These are phyloP conservation scores for Penaeus indicus DNA, from an alignment of 1,140 invertebrate species.

Conservation along the genomic window DNA sequence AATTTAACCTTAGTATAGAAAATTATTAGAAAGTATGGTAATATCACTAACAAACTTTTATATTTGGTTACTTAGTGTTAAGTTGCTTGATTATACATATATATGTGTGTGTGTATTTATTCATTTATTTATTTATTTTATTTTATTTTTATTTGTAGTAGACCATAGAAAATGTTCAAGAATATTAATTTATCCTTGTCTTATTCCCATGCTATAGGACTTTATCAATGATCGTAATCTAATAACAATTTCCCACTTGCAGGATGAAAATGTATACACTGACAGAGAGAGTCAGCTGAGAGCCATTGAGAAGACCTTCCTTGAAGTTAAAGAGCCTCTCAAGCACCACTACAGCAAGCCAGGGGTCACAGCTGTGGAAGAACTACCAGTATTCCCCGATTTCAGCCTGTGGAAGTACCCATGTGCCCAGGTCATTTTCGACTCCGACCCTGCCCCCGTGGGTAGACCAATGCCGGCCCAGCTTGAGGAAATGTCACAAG, in stretches of 20 bases:
- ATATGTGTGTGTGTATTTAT: too few relatives aligned
- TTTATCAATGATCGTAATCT: not conserved
- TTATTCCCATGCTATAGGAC: not conserved
- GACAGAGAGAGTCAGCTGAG: constrained; percentile 97
- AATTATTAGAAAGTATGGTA: too few relatives aligned
- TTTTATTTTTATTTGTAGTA: too few relatives aligned
- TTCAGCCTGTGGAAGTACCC: constrained; percentile 97
- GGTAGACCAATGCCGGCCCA: constrained; percentile 87
- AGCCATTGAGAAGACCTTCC: constrained; percentile 98
- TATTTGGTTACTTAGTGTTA: too few relatives aligned
- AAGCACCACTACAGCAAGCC: constrained; percentile 96
- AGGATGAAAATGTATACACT: constrained; percentile 95
- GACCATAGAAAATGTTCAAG: too few relatives aligned
- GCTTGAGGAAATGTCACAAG: constrained; percentile 97
- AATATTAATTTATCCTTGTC: not conserved
- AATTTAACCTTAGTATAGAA: too few relatives aligned
- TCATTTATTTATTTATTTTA: too few relatives aligned
- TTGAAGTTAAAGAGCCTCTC: constrained; percentile 88
- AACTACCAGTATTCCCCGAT: constrained; percentile 92
- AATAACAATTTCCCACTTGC: not conserved
- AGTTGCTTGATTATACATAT: too few relatives aligned
- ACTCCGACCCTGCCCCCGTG: constrained; percentile 92
- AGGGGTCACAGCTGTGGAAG: constrained; percentile 91
- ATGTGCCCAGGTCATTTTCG: constrained; percentile 98
- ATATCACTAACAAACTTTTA: too few relatives aligned